phyloP scores from a whole-genome alignment of 2,888 invertebrate genomes.

The Tenodera sinensis region DNA sequence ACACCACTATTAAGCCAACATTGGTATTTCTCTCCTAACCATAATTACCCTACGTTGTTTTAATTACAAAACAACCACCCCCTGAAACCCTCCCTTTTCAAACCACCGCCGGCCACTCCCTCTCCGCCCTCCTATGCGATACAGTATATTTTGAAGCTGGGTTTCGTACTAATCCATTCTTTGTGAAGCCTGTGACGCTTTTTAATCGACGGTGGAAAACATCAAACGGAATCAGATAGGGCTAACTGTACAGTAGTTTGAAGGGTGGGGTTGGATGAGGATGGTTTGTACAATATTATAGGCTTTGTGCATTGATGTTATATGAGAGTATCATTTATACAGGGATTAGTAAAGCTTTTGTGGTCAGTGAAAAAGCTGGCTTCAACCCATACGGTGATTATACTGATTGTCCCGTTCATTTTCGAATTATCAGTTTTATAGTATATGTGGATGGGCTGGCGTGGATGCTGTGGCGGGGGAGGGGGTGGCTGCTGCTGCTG shows the following conservation, averaged over 20 bases:
- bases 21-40: conserved; percentile 11
- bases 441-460: conserved; percentile 5
- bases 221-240: conserved; percentile 20
- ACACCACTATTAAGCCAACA: conserved; percentile 8
- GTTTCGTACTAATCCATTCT: conserved; percentile 15
- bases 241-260: conserved; percentile 16
- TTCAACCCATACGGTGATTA: conserved; percentile 9
- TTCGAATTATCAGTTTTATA: conserved; percentile 25
- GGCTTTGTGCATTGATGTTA: conserved; percentile 26
- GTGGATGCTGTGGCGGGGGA: background rate
- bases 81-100: background rate
- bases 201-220: conserved; percentile 20
- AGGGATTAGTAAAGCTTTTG: conserved; percentile 23
- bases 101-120: background rate
- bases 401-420: conserved; percentile 26
- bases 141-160: conserved; percentile 7
- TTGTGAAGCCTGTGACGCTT: conserved; percentile 17
- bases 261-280: background rate
- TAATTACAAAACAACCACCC: conserved; percentile 15
- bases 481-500: background rate
- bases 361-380: conserved; percentile 19
- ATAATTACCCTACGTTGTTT: conserved; percentile 18
- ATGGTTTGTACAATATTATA: conserved; percentile 19
- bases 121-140: background rate
- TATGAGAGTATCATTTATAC: conserved; percentile 24